Evolutionary conservation across 2,888 invertebrate genomes (phyloP).

Genomic region (Tiliacea aurago): DNA sequence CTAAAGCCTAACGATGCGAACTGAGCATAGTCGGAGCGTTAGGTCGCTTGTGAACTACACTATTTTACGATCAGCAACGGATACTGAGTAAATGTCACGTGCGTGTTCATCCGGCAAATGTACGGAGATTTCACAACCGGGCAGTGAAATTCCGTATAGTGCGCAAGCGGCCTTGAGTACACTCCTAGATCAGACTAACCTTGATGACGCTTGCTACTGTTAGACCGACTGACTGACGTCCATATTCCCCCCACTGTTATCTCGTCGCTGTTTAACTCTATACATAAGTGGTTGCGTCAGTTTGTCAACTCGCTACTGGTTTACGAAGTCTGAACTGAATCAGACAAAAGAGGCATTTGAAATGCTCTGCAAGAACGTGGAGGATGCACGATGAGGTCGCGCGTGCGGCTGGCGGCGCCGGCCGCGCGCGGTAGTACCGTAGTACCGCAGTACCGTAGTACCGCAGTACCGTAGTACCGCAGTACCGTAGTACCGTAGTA

Average conservation of each 20-base stretch:
- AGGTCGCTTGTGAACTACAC: conserved; percentile 2
- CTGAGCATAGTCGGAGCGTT: neutral
- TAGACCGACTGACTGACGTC: conserved; percentile 9
- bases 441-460: too few species aligned
- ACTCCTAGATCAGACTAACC: neutral
- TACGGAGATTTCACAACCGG: neutral
- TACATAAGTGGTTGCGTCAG: neutral
- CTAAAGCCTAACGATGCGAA: neutral
- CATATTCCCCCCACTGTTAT: neutral
- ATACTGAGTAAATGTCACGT: neutral
- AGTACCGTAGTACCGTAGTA: too few species aligned
- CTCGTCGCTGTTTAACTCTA: neutral
- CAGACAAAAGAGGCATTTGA: conserved; percentile 4
- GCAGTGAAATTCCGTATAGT: conserved; percentile 3
- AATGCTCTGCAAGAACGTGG: conserved; percentile 43
- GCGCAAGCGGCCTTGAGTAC: conserved; percentile 13
- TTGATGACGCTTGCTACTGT: neutral
- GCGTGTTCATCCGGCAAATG: conserved; percentile 1
- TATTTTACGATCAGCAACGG: neutral
- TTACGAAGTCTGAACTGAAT: neutral
- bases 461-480: too few species aligned
- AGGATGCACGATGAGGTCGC: conserved; percentile 32
- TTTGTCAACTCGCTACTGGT: neutral
- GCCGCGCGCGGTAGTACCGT: conserved; percentile 44
- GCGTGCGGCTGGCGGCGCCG: conserved; percentile 33